Percentiles rank a stretch among this genome's conserved stretches.
Evolutionary conservation across 2,888 invertebrate genomes (phyloP).

Genomic region (Lissocephala sabroskyi): DNA sequence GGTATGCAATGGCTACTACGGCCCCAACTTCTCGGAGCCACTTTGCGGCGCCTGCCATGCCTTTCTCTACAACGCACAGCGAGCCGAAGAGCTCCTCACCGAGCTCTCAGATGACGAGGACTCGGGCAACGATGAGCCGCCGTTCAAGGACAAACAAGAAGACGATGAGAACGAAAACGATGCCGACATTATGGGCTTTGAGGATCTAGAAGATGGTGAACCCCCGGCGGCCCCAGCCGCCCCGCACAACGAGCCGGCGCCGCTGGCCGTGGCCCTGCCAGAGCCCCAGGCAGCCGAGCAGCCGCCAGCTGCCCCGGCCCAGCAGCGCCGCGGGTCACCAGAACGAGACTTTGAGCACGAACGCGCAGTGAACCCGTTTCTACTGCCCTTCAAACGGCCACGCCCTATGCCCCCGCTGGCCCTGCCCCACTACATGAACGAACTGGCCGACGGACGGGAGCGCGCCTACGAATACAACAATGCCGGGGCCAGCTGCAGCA

Average conservation of each 20-base stretch:
- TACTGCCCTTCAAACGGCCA: conserved; percentile 62
- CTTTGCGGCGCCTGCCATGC: conserved; percentile 93
- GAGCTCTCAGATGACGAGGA: conserved; percentile 84
- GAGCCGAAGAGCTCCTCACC: conserved; percentile 66
- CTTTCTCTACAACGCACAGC: conserved; percentile 87
- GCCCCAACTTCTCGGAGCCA: conserved; percentile 91
- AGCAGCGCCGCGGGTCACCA: conserved; percentile 32
- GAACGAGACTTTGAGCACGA: conserved; percentile 46
- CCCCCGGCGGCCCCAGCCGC: too few relatives aligned
- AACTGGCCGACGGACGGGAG: conserved; percentile 62
- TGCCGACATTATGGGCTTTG: conserved; percentile 58
- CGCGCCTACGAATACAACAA: conserved; percentile 47
- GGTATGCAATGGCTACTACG: conserved; percentile 93
- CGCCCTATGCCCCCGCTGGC: conserved; percentile 62
- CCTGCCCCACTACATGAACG: conserved; percentile 66
- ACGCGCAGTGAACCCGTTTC: conserved; percentile 41
- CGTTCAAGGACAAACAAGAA: conserved; percentile 69
- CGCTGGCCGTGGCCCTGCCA: conserved; percentile 8
- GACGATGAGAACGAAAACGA: conserved; percentile 68
- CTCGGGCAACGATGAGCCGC: conserved; percentile 95
- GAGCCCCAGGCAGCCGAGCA: conserved; percentile 10
- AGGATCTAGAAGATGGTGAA: conserved; percentile 51
- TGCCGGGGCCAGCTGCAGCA: conserved; percentile 9
- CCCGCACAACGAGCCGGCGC: conserved; percentile 17
- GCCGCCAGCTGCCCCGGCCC: background rate